phyloP scores from a whole-genome alignment of 2,888 invertebrate species.

The Apotomis capreana region DNA sequence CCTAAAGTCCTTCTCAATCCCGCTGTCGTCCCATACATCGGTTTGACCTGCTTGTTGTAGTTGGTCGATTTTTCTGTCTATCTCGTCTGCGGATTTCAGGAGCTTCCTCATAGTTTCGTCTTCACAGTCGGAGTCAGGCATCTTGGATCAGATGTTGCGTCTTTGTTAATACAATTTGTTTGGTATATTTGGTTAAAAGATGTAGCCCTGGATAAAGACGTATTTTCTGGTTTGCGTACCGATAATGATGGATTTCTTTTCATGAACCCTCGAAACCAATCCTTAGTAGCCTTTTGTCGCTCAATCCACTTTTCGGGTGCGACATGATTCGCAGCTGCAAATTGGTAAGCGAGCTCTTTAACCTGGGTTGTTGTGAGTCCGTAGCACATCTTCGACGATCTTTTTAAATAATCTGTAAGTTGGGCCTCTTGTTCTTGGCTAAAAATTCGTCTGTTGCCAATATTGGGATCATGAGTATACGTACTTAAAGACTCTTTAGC shows the following conservation, averaged over 20 bases:
- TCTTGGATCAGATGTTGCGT: too few relatives aligned
- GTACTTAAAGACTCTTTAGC: constrained; percentile 37
- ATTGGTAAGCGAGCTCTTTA: constrained; percentile 44
- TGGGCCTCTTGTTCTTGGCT: constrained; percentile 42
- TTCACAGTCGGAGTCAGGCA: too few relatives aligned
- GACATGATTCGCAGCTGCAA: constrained; percentile 40
- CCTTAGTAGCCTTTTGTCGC: constrained; percentile 39
- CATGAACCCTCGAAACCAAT: constrained; percentile 44
- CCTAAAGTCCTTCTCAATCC: too few relatives aligned
- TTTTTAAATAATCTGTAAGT: constrained; percentile 44
- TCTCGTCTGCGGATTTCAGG: too few relatives aligned
- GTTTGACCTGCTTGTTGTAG: too few relatives aligned
- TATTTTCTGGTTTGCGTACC: constrained; percentile 43
- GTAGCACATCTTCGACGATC: constrained; percentile 46
- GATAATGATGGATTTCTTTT: constrained; percentile 40
- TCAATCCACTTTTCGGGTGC: constrained; percentile 41
- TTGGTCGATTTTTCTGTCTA: too few relatives aligned
- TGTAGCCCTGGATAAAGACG: constrained; percentile 44
- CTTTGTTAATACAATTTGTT: too few relatives aligned
- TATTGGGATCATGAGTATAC: constrained; percentile 41
- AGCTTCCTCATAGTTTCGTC: too few relatives aligned
- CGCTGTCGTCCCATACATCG: too few relatives aligned
- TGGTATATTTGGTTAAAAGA: too few relatives aligned
- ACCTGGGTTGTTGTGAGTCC: constrained; percentile 44
- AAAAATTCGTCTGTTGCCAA: constrained; percentile 45